These are phyloP conservation scores for Cladopsammia gracilis DNA, from an alignment of 64 coral and sea anemone genomes.

Conservation along the genomic window DNA sequence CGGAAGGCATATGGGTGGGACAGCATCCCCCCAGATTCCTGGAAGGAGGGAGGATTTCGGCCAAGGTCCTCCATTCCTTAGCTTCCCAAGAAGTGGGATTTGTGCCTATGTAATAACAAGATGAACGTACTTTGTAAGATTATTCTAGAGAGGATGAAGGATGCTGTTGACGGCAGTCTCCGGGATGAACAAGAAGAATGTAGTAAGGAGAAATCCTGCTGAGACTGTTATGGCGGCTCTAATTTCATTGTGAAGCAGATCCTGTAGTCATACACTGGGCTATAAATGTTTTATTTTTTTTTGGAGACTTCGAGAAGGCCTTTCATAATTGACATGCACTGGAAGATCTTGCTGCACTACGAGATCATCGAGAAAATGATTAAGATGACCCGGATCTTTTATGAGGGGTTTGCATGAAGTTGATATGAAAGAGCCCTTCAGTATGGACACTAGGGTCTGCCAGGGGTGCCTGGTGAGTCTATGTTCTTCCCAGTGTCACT, in stretches of 20 bases:
- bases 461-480: slow-evolving; percentile 23
- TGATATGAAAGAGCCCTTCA: background rate
- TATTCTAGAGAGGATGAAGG: too few relatives aligned
- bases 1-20: background rate
- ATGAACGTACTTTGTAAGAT: slow-evolving; percentile 13
- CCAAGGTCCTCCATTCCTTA: background rate
- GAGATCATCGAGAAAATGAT: too few relatives aligned
- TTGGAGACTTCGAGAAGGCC: slow-evolving; percentile 23
- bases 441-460: background rate
- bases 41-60: slow-evolving; percentile 29
- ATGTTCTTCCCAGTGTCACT: slow-evolving; percentile 3
- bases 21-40: background rate
- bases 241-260: slow-evolving; percentile 1
- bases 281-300: too few relatives aligned
- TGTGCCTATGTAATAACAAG: background rate
- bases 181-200: background rate
- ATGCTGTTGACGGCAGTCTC: slow-evolving; percentile 6
- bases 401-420: background rate
- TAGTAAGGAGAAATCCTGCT: background rate
- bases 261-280: too few relatives aligned
- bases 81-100: slow-evolving; percentile 2
- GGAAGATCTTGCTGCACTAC: slow-evolving; percentile 15
- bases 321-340: background rate
- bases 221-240: background rate
- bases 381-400: slow-evolving; percentile 3